phyloP scores from a whole-genome alignment of 2,888 invertebrate genomes.

The Branchinecta sandiegonensis region DNA sequence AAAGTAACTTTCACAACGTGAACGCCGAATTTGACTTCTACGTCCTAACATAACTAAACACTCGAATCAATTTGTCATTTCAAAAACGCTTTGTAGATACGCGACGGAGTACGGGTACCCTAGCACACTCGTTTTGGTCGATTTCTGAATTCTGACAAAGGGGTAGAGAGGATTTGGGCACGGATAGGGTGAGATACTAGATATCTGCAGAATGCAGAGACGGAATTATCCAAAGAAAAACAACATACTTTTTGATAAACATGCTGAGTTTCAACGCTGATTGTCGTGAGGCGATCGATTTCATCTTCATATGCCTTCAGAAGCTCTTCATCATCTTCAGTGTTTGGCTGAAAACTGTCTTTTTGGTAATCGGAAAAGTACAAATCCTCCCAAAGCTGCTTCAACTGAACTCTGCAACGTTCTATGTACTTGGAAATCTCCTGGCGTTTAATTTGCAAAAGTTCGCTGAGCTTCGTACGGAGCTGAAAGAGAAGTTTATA shows the following conservation, averaged over 20 bases:
- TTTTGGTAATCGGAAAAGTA: not conserved
- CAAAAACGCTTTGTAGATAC: too few species aligned
- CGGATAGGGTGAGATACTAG: too few species aligned
- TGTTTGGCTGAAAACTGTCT: not conserved
- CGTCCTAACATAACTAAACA: too few species aligned
- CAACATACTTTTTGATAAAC: not conserved
- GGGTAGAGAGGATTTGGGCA: too few species aligned
- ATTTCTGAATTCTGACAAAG: too few species aligned
- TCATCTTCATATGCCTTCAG: not conserved
- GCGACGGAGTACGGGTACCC: too few species aligned
- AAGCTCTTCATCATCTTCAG: not conserved
- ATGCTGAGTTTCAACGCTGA: not conserved
- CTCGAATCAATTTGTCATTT: too few species aligned
- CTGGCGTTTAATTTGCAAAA: not conserved
- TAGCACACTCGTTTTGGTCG: too few species aligned
- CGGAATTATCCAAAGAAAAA: not conserved
- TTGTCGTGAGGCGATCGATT: not conserved
- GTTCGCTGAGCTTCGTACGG: not conserved
- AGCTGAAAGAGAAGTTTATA: too few species aligned
- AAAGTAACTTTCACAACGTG: too few species aligned
- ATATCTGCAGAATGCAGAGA: not conserved
- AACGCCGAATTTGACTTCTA: too few species aligned
- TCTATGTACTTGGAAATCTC: not conserved
- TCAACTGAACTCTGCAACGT: not conserved
- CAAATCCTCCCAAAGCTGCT: not conserved